phyloP scores from a whole-genome alignment of 2,888 invertebrate genomes.

The Asteroscopus sphinx region DNA sequence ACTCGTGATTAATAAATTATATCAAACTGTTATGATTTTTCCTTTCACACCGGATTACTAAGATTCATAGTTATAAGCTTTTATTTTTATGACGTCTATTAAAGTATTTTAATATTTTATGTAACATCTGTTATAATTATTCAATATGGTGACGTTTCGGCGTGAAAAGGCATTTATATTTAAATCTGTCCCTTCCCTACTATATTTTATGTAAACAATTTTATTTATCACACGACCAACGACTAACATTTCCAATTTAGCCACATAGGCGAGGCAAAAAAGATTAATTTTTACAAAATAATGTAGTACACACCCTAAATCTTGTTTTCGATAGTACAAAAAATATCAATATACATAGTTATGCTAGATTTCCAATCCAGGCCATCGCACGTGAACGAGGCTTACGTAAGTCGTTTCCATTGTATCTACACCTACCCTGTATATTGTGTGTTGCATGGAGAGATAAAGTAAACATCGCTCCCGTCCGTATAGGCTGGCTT shows the following conservation, averaged over 20 bases:
- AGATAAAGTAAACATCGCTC: conserved; percentile 74
- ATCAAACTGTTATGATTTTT: conserved; percentile 74
- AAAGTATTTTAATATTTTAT: conserved; percentile 67
- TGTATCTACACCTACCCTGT: conserved; percentile 24
- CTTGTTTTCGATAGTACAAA: conserved; percentile 21
- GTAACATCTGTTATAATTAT: conserved; percentile 75
- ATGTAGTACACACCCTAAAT: conserved; percentile 15
- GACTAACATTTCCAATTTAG: conserved; percentile 24
- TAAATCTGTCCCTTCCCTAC: conserved; percentile 18
- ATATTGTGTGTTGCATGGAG: conserved; percentile 56
- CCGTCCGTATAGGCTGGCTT: conserved; percentile 66
- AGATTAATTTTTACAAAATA: conserved; percentile 25
- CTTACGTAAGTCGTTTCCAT: conserved; percentile 45
- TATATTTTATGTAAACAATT: conserved; percentile 29
- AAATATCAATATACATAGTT: conserved; percentile 16
- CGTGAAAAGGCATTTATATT: conserved; percentile 57
- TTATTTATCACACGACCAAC: conserved; percentile 34
- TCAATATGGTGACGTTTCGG: conserved; percentile 69
- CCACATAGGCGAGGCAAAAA: conserved; percentile 13
- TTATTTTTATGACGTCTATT: conserved; percentile 73
- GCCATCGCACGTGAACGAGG: conserved; percentile 37
- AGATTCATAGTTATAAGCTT: conserved; percentile 67
- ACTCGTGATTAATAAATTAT: conserved; percentile 80
- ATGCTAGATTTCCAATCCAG: conserved; percentile 47
- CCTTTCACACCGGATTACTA: conserved; percentile 77